Conservation (phyloP, 2,113 vertebrate genomes). For the Megaleporinus macrocephalus region DNA sequence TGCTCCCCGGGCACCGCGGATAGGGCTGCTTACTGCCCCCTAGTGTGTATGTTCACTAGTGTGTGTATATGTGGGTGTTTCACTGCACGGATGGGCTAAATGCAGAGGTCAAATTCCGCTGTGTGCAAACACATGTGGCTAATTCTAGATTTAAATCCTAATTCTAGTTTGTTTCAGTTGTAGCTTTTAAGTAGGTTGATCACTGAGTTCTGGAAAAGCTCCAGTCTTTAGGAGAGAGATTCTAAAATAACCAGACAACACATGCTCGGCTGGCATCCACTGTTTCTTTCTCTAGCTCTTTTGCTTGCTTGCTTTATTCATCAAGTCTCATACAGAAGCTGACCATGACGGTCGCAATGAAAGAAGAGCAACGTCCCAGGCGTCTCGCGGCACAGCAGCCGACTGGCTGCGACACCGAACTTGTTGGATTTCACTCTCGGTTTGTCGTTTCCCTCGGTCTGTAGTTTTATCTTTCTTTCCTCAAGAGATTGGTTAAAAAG, state of each 20-base stretch:
- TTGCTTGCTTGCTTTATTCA: conserved; percentile 77
- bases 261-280: conserved; percentile 41
- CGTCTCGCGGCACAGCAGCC: conserved; percentile 53
- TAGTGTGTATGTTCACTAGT: too few species aligned
- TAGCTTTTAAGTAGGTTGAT: too few species aligned
- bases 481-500: conserved; percentile 58
- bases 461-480: conserved; percentile 54
- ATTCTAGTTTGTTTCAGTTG: too few species aligned
- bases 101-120: too few species aligned
- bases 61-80: too few species aligned
- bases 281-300: conserved; percentile 55
- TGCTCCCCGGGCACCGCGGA: too few species aligned
- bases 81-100: too few species aligned
- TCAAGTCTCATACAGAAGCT: conserved; percentile 69
- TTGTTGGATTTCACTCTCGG: conserved; percentile 61
- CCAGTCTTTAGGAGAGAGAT: not conserved
- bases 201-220: too few species aligned
- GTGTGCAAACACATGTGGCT: too few species aligned
- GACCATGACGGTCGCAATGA: conserved; percentile 59
- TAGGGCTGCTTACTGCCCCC: too few species aligned
- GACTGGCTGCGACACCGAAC: conserved; percentile 10
- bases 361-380: conserved; percentile 59
- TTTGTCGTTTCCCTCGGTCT: conserved; percentile 56
- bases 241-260: conserved; percentile 21
- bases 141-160: too few species aligned